These are phyloP conservation scores for Pangasius mekongensis DNA, from an alignment of 2,797 vertebrate genomes.

Conservation along the genomic window DNA sequence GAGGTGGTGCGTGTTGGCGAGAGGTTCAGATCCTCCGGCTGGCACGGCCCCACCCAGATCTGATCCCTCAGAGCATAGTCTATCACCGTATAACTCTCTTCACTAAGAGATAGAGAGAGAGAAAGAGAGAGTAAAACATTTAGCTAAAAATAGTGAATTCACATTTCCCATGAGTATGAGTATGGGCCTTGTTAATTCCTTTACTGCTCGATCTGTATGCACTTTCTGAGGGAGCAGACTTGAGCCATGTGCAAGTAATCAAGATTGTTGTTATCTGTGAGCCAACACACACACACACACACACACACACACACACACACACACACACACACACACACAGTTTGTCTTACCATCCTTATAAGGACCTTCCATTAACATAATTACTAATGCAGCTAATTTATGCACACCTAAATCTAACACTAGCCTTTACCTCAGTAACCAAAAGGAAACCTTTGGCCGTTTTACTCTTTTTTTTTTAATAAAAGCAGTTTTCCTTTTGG, in stretches of 20 bases:
- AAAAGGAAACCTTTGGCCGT: neutral
- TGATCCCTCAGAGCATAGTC: slow-evolving; percentile 89
- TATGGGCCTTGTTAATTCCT: neutral
- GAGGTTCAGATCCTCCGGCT: slow-evolving; percentile 76
- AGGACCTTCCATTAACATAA: neutral
- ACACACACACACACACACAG: slow-evolving; percentile 10
- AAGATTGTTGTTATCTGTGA: neutral
- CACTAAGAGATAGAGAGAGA: slow-evolving; percentile 70
- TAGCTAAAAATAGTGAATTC: neutral
- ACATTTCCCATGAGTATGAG: neutral
- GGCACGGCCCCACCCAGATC: slow-evolving; percentile 83
- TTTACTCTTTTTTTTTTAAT: neutral
- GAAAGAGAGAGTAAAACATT: neutral
- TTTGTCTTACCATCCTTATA: neutral
- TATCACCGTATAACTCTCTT: slow-evolving; percentile 92
- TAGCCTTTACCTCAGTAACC: neutral
- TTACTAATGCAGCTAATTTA: neutral
- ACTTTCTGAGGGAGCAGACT: neutral
- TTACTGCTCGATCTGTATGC: neutral
- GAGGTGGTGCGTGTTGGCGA: slow-evolving; percentile 79
- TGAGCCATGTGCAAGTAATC: slow-evolving; percentile 1
- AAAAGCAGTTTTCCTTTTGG: neutral
- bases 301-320: neutral
- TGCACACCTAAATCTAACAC: neutral
- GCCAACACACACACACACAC: neutral